These are phyloP conservation scores for Pachyseris speciosa DNA, from an alignment of 64 coral and sea anemone species.

Conservation along the genomic window DNA sequence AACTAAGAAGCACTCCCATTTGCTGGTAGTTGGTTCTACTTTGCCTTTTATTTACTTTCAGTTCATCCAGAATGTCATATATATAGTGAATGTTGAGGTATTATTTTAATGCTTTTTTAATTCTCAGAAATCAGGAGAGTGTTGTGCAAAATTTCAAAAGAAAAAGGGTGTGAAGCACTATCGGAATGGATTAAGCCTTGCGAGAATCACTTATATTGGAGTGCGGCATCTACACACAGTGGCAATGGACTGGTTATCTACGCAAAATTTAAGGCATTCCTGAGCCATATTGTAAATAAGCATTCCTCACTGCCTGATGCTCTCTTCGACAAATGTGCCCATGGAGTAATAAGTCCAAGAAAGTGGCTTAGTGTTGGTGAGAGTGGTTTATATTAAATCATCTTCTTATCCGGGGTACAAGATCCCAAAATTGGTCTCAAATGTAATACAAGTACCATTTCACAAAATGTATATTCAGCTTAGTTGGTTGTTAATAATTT, in stretches of 20 bases:
- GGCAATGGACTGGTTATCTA: conserved; percentile 44
- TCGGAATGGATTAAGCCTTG: conserved; percentile 49
- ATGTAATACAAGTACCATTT: too few species aligned
- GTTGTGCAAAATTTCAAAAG: conserved; percentile 32
- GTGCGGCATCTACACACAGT: conserved; percentile 31
- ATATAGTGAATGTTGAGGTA: too few species aligned
- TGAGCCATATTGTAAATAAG: conserved; percentile 42
- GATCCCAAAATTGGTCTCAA: too few species aligned
- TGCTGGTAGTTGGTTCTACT: too few species aligned
- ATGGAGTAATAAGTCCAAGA: conserved; percentile 25
- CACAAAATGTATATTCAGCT: too few species aligned
- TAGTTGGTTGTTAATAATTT: too few species aligned
- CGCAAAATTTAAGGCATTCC: conserved; percentile 58
- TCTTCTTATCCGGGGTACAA: too few species aligned
- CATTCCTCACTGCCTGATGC: conserved; percentile 27
- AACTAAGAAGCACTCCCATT: too few species aligned
- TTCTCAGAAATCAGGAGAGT: conserved; percentile 54
- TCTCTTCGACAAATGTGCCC: conserved; percentile 50
- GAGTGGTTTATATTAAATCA: too few species aligned
- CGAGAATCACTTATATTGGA: conserved; percentile 57
- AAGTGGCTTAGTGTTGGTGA: conserved; percentile 48
- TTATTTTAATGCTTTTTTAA: too few species aligned
- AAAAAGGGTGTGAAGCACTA: conserved; percentile 17
- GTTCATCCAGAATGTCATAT: too few species aligned
- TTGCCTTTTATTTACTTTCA: too few species aligned